Percentiles rank a stretch among this genome's conserved stretches.
Evolutionary conservation across 2,113 vertebrate species (phyloP).

Genomic region (Microcebus murinus): DNA sequence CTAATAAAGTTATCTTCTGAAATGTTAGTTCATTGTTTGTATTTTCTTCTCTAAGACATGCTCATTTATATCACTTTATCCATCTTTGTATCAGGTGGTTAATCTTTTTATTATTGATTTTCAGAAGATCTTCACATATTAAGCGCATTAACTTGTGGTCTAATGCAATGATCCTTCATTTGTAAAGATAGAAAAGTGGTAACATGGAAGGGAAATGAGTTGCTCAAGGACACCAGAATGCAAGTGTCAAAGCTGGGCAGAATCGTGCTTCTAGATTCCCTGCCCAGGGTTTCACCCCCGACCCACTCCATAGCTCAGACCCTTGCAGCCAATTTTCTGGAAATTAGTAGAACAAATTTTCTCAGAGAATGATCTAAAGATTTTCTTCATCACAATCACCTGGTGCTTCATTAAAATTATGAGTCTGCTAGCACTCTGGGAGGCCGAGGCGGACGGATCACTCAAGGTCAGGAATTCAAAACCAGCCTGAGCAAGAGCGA

Average conservation of each 20-base stretch:
- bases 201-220: background rate
- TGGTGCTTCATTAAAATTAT: background rate
- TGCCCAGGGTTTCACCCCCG: background rate
- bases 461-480: too few relatives aligned
- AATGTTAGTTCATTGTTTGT: background rate
- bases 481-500: too few relatives aligned
- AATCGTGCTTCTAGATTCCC: background rate
- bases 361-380: background rate
- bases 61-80: background rate
- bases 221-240: background rate
- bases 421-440: background rate
- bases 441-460: too few relatives aligned
- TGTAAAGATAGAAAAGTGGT: background rate
- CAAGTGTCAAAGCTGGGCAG: background rate
- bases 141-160: background rate
- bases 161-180: background rate
- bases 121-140: background rate
- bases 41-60: constrained; percentile 15
- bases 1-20: background rate
- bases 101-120: constrained; percentile 19
- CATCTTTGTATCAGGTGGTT: background rate
- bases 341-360: background rate
- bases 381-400: background rate
- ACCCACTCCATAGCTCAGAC: background rate
- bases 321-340: background rate